Evolutionary conservation across 2,113 vertebrate genomes (phyloP).

Genomic region (Tetrax tetrax): DNA sequence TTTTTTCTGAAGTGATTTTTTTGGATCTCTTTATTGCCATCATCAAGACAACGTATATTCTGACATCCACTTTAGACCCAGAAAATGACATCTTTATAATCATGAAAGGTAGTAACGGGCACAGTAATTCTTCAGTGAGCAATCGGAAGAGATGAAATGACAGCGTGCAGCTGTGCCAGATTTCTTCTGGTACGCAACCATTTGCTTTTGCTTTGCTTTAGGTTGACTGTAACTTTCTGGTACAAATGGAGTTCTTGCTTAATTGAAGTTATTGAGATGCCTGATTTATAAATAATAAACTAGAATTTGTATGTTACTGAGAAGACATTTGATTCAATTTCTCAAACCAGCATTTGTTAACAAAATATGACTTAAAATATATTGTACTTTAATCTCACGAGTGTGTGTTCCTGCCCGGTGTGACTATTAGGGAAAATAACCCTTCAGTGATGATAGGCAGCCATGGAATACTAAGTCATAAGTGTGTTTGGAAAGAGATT

Average conservation of each 20-base stretch:
- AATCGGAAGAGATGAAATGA: not conserved
- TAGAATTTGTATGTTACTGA: not conserved
- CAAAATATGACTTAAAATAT: not conserved
- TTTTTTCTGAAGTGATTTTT: not conserved
- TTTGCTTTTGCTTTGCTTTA: not conserved
- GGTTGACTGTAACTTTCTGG: not conserved
- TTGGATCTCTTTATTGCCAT: constrained; percentile 16
- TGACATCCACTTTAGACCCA: not conserved
- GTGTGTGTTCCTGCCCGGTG: not conserved
- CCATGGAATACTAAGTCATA: fast-evolving
- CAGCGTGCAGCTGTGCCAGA: not conserved
- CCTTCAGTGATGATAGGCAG: not conserved
- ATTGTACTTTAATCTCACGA: fast-evolving
- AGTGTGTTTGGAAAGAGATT: not conserved
- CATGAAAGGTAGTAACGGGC: not conserved
- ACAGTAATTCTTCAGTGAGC: not conserved
- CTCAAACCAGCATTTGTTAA: not conserved
- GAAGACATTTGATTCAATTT: not conserved
- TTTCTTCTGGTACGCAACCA: not conserved
- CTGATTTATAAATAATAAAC: not conserved
- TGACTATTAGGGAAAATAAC: not conserved
- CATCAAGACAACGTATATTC: constrained; percentile 6
- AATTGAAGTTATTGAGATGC: not conserved
- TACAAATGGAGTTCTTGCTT: not conserved
- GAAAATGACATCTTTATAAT: not conserved